These are phyloP conservation scores for Eurytoma californica DNA, from an alignment of 2,888 invertebrate species.

Conservation along the genomic window DNA sequence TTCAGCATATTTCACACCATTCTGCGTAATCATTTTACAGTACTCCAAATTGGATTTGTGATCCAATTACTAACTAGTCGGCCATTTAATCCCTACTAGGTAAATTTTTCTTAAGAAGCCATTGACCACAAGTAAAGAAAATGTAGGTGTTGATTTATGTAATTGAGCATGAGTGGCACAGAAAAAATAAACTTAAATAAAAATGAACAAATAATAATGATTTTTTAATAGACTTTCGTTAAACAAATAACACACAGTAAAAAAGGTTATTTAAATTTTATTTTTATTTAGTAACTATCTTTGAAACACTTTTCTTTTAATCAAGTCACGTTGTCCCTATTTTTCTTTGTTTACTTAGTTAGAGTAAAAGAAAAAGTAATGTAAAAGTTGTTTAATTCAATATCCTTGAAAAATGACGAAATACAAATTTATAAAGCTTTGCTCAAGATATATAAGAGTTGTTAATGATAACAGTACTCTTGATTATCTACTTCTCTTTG, in stretches of 20 bases:
- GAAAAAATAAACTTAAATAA: not conserved
- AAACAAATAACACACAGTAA: not conserved
- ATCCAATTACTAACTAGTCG: constrained; percentile 59
- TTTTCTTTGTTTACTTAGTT: constrained; percentile 25
- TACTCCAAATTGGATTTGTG: constrained; percentile 61
- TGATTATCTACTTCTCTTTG: constrained; percentile 33
- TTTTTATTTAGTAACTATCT: not conserved
- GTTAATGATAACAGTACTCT: constrained; percentile 38
- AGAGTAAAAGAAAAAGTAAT: not conserved
- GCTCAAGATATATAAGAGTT: constrained; percentile 26
- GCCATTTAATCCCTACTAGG: constrained; percentile 41
- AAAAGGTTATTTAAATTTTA: not conserved
- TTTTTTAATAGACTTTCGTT: constrained; percentile 1
- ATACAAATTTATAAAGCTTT: constrained; percentile 27
- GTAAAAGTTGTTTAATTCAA: not conserved
- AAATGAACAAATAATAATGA: constrained; percentile 7
- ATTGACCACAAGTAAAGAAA: constrained; percentile 44
- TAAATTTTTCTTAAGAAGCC: constrained; percentile 48
- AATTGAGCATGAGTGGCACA: constrained; percentile 33
- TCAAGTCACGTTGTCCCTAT: constrained; percentile 12
- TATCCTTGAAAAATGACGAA: constrained; percentile 23
- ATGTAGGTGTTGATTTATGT: constrained; percentile 48
- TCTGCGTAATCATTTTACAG: constrained; percentile 54
- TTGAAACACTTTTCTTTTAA: not conserved
- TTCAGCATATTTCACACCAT: constrained; percentile 52